A percentile compares a stretch with the other conserved stretches of the same genome.
phyloP scores from a whole-genome alignment of 2,113 vertebrate species.

The Epinephelus cyanopodus region DNA sequence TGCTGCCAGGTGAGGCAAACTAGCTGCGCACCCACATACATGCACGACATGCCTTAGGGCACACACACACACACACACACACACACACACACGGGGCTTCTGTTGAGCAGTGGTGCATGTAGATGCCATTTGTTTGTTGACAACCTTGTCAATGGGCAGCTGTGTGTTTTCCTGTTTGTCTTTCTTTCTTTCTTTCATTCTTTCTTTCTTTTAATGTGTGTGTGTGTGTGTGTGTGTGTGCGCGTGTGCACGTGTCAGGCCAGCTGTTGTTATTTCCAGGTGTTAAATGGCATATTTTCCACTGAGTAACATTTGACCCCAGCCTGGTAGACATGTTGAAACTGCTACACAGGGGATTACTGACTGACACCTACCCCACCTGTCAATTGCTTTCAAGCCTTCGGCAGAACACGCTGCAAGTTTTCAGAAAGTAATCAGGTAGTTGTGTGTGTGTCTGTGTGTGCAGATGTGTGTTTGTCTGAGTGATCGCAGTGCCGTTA shows the following conservation, averaged over 20 bases:
- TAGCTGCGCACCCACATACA: constrained; percentile 14
- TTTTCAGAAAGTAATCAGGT: background rate
- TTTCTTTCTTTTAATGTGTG: too few relatives aligned
- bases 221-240: too few relatives aligned
- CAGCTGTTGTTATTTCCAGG: constrained; percentile 34
- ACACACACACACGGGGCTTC: constrained; percentile 16
- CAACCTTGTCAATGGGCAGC: constrained; percentile 25
- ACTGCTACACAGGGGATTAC: constrained; percentile 37
- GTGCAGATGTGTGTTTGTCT: constrained; percentile 35
- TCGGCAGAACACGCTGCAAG: background rate
- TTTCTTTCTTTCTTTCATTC: background rate
- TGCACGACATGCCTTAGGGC: background rate
- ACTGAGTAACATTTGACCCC: constrained; percentile 42
- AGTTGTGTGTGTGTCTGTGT: constrained; percentile 35
- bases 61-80: constrained; percentile 15
- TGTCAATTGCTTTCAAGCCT: constrained; percentile 1
- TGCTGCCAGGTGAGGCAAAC: constrained; percentile 68
- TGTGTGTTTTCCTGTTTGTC: constrained; percentile 11
- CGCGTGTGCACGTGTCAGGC: background rate
- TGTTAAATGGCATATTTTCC: constrained; percentile 61
- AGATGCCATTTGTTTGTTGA: constrained; percentile 48
- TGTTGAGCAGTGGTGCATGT: constrained; percentile 33
- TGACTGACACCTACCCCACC: constrained; percentile 15
- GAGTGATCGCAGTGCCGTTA: background rate
- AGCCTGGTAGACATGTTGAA: constrained; percentile 25